Conservation (phyloP, 30 jellyfish, hydroid and myxozoan genomes). For the Rhopilema esculentum region DNA sequence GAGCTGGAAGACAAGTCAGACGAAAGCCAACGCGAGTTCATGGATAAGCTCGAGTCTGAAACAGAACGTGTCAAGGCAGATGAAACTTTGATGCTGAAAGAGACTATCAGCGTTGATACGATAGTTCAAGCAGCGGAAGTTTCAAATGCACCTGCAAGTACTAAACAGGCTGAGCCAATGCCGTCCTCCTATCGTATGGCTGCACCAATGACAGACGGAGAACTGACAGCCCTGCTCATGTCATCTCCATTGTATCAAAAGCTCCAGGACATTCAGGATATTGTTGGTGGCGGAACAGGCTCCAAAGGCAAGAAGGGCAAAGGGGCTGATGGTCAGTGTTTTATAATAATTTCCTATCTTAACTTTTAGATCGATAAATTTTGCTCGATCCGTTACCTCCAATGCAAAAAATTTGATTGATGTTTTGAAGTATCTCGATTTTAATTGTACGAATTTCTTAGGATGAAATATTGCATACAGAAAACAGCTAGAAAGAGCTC, state of each 20-base stretch:
- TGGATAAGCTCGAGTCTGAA: constrained; percentile 84
- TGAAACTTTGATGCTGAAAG: constrained; percentile 80
- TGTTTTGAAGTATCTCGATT: no score
- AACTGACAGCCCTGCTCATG: constrained; percentile 76
- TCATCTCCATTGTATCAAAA: constrained; percentile 96
- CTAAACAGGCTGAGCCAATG: constrained; percentile 57
- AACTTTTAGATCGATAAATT: no score
- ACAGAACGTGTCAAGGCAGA: constrained; percentile 75
- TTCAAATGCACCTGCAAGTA: constrained; percentile 28
- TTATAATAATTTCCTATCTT: no score
- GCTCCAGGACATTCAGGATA: constrained; percentile 81
- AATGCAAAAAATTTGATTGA: no score
- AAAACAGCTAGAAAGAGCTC: no score
- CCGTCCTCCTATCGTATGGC: constrained; percentile 89
- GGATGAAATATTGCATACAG: no score
- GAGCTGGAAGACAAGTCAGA: constrained; percentile 87
- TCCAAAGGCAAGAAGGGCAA: constrained; percentile 48
- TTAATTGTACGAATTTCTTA: no score
- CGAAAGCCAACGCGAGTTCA: constrained; percentile 72
- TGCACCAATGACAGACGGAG: constrained; percentile 94
- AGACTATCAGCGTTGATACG: constrained; percentile 78
- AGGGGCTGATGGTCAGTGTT: constrained; percentile 33
- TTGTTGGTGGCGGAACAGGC: constrained; percentile 75
- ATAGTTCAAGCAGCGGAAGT: constrained; percentile 65
- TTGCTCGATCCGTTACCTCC: neutral